phyloP scores from a whole-genome alignment of 2,113 vertebrate species.

The Daphoenositta chrysoptera region DNA sequence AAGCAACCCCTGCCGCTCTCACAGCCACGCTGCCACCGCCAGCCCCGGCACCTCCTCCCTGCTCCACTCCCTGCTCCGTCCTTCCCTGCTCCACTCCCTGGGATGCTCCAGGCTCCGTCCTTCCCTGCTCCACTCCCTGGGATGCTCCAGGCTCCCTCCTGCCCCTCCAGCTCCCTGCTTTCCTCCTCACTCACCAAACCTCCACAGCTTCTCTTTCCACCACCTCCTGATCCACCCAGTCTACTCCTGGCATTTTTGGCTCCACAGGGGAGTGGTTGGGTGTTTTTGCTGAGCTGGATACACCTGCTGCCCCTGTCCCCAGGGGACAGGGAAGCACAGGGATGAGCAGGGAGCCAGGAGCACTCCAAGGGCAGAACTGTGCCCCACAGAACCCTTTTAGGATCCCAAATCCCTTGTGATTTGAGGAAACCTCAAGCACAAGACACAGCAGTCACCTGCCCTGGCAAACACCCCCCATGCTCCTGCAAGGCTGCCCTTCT shows the following conservation, averaged over 20 bases:
- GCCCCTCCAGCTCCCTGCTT: neutral
- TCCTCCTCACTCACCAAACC: neutral
- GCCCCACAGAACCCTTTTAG: neutral
- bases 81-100: too few relatives aligned
- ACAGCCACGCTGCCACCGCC: neutral
- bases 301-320: neutral
- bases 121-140: neutral
- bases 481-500: neutral
- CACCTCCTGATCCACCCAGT: neutral
- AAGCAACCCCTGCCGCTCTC: neutral
- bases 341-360: neutral
- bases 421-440: fast-evolving
- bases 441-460: neutral
- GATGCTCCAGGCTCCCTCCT: neutral
- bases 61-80: neutral
- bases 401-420: neutral
- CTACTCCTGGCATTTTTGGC: neutral
- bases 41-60: neutral
- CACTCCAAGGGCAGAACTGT: neutral
- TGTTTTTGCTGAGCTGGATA: neutral
- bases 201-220: neutral
- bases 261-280: fast-evolving
- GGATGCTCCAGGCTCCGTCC: too few relatives aligned
- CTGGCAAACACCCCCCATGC: fast-evolving
- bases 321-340: neutral